These are phyloP conservation scores for Deroplatys truncata DNA, from an alignment of 2,888 invertebrate species.

Conservation along the genomic window DNA sequence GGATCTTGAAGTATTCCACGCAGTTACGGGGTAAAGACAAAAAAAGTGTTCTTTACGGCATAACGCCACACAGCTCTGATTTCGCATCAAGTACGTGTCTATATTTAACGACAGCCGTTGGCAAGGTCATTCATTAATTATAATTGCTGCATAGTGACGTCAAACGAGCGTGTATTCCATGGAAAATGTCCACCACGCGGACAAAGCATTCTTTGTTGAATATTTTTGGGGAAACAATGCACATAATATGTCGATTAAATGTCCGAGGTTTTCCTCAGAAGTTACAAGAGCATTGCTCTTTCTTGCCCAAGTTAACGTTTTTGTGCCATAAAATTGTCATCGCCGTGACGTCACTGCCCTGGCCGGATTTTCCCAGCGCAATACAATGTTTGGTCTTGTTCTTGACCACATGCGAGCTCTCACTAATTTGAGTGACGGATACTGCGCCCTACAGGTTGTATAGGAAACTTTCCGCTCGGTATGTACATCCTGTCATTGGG, in stretches of 20 bases:
- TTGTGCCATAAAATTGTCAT: background rate
- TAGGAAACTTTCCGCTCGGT: no score
- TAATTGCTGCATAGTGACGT: background rate
- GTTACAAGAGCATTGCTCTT: background rate
- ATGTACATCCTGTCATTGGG: no score
- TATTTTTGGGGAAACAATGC: no score
- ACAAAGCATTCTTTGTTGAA: no score
- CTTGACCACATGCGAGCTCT: background rate
- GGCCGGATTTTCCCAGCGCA: no score
- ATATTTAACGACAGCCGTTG: no score
- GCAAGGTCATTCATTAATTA: no score
- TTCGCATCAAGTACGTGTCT: no score
- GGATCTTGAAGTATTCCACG: no score
- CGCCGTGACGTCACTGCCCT: background rate
- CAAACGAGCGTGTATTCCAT: background rate
- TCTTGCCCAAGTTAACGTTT: background rate
- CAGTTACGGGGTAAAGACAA: no score
- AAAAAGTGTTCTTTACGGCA: no score
- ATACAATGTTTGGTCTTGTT: background rate
- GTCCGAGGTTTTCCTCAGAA: background rate
- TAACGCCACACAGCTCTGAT: no score
- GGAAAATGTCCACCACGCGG: background rate
- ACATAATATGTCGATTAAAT: background rate
- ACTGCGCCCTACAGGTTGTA: background rate
- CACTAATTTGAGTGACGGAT: background rate